phyloP scores from a whole-genome alignment of 2,113 vertebrate genomes.

The Elgaria multicarinata region DNA sequence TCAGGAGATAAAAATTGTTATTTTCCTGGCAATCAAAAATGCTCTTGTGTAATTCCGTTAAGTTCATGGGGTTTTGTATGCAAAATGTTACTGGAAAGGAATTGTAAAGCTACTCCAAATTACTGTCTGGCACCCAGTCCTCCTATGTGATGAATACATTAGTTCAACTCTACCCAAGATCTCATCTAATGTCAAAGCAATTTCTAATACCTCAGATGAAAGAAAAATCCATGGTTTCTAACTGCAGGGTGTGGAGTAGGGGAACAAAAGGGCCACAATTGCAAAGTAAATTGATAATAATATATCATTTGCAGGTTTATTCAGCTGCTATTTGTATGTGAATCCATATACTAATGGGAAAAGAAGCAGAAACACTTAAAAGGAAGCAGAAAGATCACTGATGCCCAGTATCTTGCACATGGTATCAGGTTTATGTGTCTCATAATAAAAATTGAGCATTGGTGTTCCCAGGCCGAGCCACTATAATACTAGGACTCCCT shows the following conservation, averaged over 20 bases:
- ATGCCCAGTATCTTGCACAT: background rate
- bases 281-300: background rate
- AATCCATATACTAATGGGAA: background rate
- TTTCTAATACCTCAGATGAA: background rate
- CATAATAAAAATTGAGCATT: background rate
- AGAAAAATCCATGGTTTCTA: background rate
- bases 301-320: background rate
- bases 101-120: conserved; percentile 42
- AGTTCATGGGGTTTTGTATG: conserved; percentile 48
- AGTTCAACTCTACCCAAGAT: background rate
- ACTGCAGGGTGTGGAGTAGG: too few relatives aligned
- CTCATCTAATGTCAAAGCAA: background rate
- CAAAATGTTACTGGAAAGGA: conserved; percentile 1
- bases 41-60: conserved; percentile 38
- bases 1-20: conserved; percentile 51
- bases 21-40: conserved; percentile 45
- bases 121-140: background rate
- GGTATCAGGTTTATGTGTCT: background rate
- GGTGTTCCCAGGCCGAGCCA: background rate
- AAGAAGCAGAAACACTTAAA: background rate
- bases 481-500: background rate
- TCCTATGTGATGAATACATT: background rate
- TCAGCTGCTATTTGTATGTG: background rate
- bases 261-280: background rate
- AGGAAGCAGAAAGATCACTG: background rate